Conservation (phyloP, 2,797 vertebrate genomes). For the Gymnothorax reevesii region DNA sequence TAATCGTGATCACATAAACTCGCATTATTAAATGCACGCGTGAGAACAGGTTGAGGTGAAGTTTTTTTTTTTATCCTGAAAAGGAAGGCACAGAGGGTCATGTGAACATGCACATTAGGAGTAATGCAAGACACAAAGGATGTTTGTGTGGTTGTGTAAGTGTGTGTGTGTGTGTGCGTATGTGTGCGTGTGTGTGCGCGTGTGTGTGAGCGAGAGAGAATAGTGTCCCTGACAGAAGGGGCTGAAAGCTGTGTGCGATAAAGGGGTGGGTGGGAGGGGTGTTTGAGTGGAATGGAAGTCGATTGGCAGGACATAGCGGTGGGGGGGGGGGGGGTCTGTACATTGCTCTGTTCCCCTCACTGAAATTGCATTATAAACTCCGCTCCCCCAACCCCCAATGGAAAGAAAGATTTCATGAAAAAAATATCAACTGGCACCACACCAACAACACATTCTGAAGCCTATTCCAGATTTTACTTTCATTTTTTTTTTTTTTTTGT, state of each 20-base stretch:
- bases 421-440: slow-evolving; percentile 6
- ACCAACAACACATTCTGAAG: slow-evolving; percentile 2
- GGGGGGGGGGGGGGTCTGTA: not conserved
- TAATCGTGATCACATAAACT: not conserved
- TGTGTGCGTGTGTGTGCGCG: not conserved
- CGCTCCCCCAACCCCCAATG: not conserved
- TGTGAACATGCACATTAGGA: no score
- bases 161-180: not conserved
- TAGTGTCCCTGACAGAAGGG: not conserved
- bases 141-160: not conserved
- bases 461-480: not conserved
- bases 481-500: not conserved
- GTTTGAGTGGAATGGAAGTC: not conserved
- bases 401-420: slow-evolving; percentile 27
- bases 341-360: not conserved
- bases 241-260: not conserved
- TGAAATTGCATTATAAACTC: not conserved
- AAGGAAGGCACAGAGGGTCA: not conserved
- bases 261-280: not conserved
- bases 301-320: not conserved
- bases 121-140: not conserved
- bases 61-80: no score
- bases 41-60: not conserved
- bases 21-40: not conserved
- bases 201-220: not conserved